These are phyloP conservation scores for Toxotes jaculatrix DNA, from an alignment of 2,113 vertebrate genomes.

Conservation along the genomic window DNA sequence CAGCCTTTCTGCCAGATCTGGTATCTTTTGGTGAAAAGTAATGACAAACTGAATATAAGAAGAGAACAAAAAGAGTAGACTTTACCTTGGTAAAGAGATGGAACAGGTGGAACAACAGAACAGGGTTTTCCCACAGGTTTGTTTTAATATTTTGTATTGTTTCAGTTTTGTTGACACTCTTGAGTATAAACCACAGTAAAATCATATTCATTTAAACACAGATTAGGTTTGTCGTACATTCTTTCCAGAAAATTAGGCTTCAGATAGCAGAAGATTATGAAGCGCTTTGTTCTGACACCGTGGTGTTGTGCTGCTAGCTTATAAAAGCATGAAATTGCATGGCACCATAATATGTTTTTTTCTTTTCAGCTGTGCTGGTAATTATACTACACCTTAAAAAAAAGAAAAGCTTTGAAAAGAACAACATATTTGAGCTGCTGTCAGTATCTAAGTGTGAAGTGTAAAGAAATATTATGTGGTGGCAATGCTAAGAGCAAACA, in stretches of 20 bases:
- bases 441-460: neutral
- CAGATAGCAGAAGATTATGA: constrained; percentile 35
- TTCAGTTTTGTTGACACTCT: constrained; percentile 2
- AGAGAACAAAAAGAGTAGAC: constrained; percentile 3
- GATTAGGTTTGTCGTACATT: constrained; percentile 28
- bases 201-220: constrained; percentile 38
- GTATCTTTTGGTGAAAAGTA: constrained; percentile 16
- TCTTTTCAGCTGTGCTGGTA: constrained; percentile 10
- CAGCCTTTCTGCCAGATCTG: constrained; percentile 16
- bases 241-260: constrained; percentile 45
- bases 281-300: constrained; percentile 36
- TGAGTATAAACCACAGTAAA: constrained; percentile 3
- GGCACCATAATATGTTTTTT: constrained; percentile 26
- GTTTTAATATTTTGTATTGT: constrained; percentile 4
- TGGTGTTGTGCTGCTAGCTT: constrained; percentile 33
- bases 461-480: neutral
- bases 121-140: neutral
- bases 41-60: constrained; percentile 2
- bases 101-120: constrained; percentile 26
- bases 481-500: neutral
- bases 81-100: constrained; percentile 21
- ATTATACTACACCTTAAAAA: constrained; percentile 4
- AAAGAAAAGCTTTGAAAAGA: neutral
- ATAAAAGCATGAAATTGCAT: constrained; percentile 50
- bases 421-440: neutral